Base-by-base conservation (phyloP, 2,113 vertebrate species). In the Seriola aureovittata region DNA sequence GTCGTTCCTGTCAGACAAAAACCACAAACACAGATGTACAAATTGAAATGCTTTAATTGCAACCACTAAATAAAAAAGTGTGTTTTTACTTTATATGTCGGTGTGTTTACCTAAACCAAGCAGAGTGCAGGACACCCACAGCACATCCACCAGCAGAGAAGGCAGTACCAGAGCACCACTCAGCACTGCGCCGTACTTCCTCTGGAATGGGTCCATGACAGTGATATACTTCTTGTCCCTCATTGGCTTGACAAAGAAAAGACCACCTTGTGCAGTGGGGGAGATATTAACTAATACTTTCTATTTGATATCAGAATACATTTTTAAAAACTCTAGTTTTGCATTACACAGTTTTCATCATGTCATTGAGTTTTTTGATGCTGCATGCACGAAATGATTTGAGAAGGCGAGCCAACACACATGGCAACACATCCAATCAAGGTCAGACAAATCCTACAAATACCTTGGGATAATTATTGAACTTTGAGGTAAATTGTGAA, bases 131-230 rank as follows among this genome's bases (percentile, higher is more conserved):
- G 96, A 91, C 83, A 96, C 95, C 95, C 96, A 97, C 73, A 96
- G 92, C 29, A 96, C 32, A 55, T 96, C 96, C 57, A 87, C 90
- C 40, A 96, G 71, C 12, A 97, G 73, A 2, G 93, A 66, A 42
- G 94, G 95, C 80, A 96, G 92, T 59, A 96, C 94, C 4, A 96
- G 92, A 21, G 94, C 81, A 1, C 90, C 90, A 70, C 91, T 92
- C 90, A 96, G 93, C 23, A 74, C 0, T 0, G 89, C 93, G 16
- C 96, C 95, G 0, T 95, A 96, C 42, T 73, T 89, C n/a, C 92
- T 92, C 82, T 96, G 96, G 74, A 96, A 91, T 0, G 95, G 96
- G 66, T 97, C 96, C 95, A 96, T 95, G 92, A 96, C 90, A 0
- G 95, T 96, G 60, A 96, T 0, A 0, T 95, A 96, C 62, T 93